phyloP scores from a whole-genome alignment of 1,140 invertebrate genomes.

The Helicoverpa zea region DNA sequence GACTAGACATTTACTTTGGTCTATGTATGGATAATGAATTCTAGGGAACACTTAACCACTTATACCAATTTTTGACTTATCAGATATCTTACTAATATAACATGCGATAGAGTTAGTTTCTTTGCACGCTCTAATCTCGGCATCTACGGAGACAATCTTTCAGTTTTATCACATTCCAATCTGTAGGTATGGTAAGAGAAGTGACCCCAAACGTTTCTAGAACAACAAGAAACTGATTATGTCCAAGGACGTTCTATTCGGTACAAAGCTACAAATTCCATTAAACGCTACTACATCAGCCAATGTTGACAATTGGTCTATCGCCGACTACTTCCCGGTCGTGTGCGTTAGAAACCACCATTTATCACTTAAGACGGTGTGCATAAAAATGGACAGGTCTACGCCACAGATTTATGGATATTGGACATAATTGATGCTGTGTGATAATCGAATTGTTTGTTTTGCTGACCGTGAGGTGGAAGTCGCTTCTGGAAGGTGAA shows the following conservation, averaged over 20 bases:
- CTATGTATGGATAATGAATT: too few relatives aligned
- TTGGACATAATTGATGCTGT: slow-evolving; percentile 38
- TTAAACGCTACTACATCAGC: slow-evolving; percentile 49
- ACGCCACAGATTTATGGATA: slow-evolving; percentile 50
- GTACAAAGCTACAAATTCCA: slow-evolving; percentile 1
- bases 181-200: too few relatives aligned
- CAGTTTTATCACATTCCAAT: too few relatives aligned
- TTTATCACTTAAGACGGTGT: slow-evolving; percentile 69
- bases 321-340: slow-evolving; percentile 62
- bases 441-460: neutral
- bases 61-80: too few relatives aligned
- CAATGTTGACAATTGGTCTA: slow-evolving; percentile 65
- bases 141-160: too few relatives aligned
- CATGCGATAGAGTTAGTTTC: too few relatives aligned
- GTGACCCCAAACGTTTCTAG: too few relatives aligned
- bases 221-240: neutral
- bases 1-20: too few relatives aligned
- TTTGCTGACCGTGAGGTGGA: neutral
- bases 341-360: slow-evolving; percentile 61
- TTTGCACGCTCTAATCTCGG: too few relatives aligned
- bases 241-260: neutral
- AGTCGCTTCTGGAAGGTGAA: neutral
- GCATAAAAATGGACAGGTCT: slow-evolving; percentile 49
- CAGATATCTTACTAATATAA: too few relatives aligned
- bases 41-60: too few relatives aligned